Conservation (phyloP, 2,113 vertebrate genomes). For the Elanoides forficatus region DNA sequence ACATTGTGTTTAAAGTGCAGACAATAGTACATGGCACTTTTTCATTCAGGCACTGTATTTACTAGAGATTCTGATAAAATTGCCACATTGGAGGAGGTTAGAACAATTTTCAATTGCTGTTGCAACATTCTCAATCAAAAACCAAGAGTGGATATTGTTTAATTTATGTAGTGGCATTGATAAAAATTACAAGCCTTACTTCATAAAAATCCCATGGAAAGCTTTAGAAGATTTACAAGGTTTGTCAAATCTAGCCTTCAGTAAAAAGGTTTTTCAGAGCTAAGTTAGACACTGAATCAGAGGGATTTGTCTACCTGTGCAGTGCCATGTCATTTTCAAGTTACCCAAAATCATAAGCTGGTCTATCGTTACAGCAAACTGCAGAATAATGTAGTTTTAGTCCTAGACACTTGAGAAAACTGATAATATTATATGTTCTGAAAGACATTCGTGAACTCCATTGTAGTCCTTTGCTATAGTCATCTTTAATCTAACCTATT, state of each 20-base stretch:
- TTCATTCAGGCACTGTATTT: not conserved
- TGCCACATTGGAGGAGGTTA: not conserved
- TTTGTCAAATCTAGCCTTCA: not conserved
- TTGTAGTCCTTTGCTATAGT: not conserved
- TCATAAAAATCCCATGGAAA: not conserved
- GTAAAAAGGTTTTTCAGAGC: not conserved
- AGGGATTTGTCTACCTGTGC: not conserved
- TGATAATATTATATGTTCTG: not conserved
- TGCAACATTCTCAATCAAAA: not conserved
- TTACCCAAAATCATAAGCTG: not conserved
- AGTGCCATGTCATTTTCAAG: rapidly evolving
- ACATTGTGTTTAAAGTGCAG: not conserved
- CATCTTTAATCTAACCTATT: not conserved
- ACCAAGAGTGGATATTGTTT: not conserved
- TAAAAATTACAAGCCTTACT: not conserved
- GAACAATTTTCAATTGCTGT: no score
- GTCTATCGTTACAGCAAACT: not conserved
- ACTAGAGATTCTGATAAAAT: not conserved
- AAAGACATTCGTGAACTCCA: not conserved
- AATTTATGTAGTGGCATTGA: not conserved
- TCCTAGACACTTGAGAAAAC: not conserved
- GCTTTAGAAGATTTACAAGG: not conserved
- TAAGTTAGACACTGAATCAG: not conserved
- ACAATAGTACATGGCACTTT: not conserved
- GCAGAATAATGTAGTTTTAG: not conserved